A percentile compares a stretch with the other conserved stretches of the same genome.
Conservation (phyloP, 2,888 invertebrate species). For the Leucophenga maculata region DNA sequence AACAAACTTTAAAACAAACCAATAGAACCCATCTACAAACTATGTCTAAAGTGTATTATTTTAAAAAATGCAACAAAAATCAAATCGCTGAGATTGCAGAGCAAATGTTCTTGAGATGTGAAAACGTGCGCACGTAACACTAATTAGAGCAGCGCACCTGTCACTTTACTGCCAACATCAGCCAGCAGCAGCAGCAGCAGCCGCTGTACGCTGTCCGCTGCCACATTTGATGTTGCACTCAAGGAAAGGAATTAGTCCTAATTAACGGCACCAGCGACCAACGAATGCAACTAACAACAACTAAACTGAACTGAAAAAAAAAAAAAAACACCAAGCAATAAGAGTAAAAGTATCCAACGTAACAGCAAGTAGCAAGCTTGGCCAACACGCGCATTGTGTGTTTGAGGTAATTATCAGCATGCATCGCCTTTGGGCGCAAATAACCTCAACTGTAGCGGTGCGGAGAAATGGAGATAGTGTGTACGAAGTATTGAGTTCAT, state of each 20-base stretch:
- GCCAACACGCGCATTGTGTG: constrained; percentile 13
- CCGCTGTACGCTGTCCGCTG: background rate
- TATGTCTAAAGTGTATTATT: background rate
- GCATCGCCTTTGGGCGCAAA: constrained; percentile 19
- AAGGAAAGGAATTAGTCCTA: constrained; percentile 23
- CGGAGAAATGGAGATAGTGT: too few species aligned
- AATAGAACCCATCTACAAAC: background rate
- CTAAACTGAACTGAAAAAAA: too few species aligned
- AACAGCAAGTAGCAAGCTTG: background rate
- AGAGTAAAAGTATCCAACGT: too few species aligned
- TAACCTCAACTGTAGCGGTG: background rate
- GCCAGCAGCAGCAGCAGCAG: background rate
- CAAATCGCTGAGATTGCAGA: constrained; percentile 2
- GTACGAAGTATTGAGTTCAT: constrained; percentile 1
- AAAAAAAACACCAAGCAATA: too few species aligned
- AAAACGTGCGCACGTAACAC: constrained; percentile 15
- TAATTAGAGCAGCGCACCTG: constrained; percentile 24
- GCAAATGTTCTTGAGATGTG: constrained; percentile 9
- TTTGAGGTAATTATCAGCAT: constrained; percentile 14
- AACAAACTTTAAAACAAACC: background rate
- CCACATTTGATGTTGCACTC: constrained; percentile 12
- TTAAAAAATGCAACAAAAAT: constrained; percentile 7
- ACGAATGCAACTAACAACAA: background rate
- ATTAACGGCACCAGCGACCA: constrained; percentile 21
- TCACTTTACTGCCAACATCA: constrained; percentile 12